A percentile compares a stretch with the other conserved stretches of the same genome.
Conservation (phyloP, 2,113 vertebrate species). For the Phyllostomus discolor region DNA sequence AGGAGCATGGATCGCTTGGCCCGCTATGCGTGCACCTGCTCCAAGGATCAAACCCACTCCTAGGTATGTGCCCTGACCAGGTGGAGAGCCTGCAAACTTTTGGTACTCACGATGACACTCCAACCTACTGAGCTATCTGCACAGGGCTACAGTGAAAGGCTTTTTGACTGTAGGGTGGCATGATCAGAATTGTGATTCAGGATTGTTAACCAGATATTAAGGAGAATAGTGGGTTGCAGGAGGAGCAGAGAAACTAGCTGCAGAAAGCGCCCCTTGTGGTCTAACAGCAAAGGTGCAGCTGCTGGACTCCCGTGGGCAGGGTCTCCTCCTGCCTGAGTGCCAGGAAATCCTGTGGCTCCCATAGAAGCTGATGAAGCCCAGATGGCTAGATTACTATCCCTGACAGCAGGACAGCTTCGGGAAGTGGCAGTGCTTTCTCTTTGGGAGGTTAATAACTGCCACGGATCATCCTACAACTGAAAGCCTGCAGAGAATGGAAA, state of each 20-base stretch:
- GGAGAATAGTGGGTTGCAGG: neutral
- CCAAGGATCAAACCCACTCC: too few species aligned
- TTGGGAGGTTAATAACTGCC: neutral
- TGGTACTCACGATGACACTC: too few species aligned
- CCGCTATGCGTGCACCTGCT: too few species aligned
- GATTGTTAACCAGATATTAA: neutral
- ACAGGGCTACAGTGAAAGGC: too few species aligned
- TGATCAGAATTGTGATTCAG: neutral
- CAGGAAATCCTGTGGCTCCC: neutral
- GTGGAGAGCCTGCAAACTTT: too few species aligned
- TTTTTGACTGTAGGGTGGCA: neutral
- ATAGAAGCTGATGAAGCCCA: neutral
- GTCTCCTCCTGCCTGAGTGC: neutral
- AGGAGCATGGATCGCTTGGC: too few species aligned
- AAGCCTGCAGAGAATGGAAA: neutral
- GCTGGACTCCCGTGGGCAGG: too few species aligned
- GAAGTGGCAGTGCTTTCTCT: neutral
- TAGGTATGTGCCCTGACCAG: too few species aligned
- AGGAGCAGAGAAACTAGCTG: neutral
- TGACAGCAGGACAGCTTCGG: neutral
- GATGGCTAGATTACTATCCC: neutral
- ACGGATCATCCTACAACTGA: neutral
- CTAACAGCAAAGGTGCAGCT: neutral
- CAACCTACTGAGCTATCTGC: too few species aligned
- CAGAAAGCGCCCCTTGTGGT: neutral